Evolutionary conservation across 2,113 vertebrate genomes (phyloP), one percentile per base, ranked within the genome.

Genomic region (Macquaria ambigua): DNA sequence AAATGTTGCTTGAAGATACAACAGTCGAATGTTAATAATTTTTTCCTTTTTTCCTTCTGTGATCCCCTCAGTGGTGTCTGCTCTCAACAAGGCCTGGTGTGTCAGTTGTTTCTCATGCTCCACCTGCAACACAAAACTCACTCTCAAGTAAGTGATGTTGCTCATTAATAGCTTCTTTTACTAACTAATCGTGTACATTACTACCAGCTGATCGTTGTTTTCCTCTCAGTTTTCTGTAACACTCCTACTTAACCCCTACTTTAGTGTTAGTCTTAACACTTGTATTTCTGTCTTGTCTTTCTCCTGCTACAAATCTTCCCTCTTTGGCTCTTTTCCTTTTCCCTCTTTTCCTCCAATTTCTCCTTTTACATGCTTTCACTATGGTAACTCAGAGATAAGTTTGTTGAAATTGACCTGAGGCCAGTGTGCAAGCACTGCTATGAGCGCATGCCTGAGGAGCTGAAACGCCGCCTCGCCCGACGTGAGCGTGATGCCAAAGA

Each of bases 11-110:
- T 64, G 21, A 67, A 69, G 43, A 56, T 11, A 46, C 20, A 81
- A 31, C 7, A 28, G 18, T 39, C 50, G 4, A 37, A 15, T 74
- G 55, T 68, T 77, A 9, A 66, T 71, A 1, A 53, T 77, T 67
- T 82, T n/a, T 61, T 69, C 21, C 52, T n/a, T 14, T 55, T 37
- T 5, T 37, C 5, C 48, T 11, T 20, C 5, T 58, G 10, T 81
- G 5, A 74, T 5, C 76, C 41, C 8, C 48, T 23, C 85, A 99
- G 98, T 99, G 94, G 98, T 99, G 5, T 99, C 98, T 6, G 98
- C 98, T 69, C 96, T 99, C 90, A 99, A 99, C 94, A 99, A 99
- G 92, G 98, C 98, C 81, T 99, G 98, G 98, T 99, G 98, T 52
- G 98, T 99, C 90, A 97, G 96, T 91, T 99, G 98, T 83, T 99